These are phyloP conservation scores for Hippocampus guttulatus DNA, from an alignment of 2,113 vertebrate species.

Conservation along the genomic window DNA sequence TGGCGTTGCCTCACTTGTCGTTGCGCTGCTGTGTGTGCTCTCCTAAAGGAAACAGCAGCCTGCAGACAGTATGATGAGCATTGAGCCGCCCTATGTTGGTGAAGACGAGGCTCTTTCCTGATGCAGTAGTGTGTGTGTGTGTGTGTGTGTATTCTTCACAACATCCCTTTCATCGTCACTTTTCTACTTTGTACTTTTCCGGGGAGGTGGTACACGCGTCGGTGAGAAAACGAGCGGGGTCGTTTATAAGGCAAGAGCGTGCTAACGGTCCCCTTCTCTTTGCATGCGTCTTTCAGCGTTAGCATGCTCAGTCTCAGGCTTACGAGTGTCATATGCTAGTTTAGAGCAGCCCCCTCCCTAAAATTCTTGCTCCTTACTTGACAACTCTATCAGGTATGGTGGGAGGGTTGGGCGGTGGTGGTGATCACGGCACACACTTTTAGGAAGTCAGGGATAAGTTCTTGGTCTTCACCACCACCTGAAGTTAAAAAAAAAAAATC, in stretches of 20 bases:
- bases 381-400: slow-evolving; percentile 42
- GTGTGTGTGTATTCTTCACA: slow-evolving; percentile 9
- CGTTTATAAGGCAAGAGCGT: slow-evolving; percentile 8
- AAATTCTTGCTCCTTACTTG: slow-evolving; percentile 31
- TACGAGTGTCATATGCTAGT: slow-evolving; percentile 42
- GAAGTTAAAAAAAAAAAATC: background rate
- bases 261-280: slow-evolving; percentile 21
- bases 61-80: slow-evolving; percentile 76
- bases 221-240: background rate
- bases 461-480: slow-evolving; percentile 2
- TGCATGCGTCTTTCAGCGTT: slow-evolving; percentile 51
- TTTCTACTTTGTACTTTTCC: slow-evolving; percentile 34
- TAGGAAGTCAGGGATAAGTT: background rate
- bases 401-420: background rate
- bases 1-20: background rate
- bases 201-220: background rate
- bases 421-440: background rate
- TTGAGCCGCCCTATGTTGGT: slow-evolving; percentile 79
- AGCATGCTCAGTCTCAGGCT: slow-evolving; percentile 68
- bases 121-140: slow-evolving; percentile 46
- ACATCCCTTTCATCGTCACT: slow-evolving; percentile 49
- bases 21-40: slow-evolving; percentile 7
- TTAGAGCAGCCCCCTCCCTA: slow-evolving; percentile 14
- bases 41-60: slow-evolving; percentile 87
- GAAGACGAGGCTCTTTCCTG: slow-evolving; percentile 86